Conservation (phyloP, 2,888 invertebrate species). For the Dicranocentrus wangi region DNA sequence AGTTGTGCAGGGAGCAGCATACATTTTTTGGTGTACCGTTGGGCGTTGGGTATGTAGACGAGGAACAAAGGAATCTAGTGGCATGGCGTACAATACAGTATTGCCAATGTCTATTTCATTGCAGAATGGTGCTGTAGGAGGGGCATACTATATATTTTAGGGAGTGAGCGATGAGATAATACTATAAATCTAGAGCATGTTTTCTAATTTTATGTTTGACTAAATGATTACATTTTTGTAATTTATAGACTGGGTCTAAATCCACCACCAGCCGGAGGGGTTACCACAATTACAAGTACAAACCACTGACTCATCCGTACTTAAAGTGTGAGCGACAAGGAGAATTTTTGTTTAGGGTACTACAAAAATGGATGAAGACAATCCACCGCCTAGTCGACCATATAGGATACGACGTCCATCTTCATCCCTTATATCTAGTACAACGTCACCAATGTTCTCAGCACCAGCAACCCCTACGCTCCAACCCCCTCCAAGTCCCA, state of each 20-base stretch:
- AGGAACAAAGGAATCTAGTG: too few relatives aligned
- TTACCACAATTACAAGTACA: conserved; percentile 19
- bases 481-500: conserved; percentile 60
- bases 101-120: too few relatives aligned
- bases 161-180: too few relatives aligned
- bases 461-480: conserved; percentile 58
- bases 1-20: conserved; percentile 13
- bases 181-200: too few relatives aligned
- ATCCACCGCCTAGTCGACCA: conserved; percentile 65
- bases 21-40: too few relatives aligned
- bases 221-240: too few relatives aligned
- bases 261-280: conserved; percentile 10
- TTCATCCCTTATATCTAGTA: conserved; percentile 71
- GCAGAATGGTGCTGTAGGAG: too few relatives aligned
- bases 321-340: neutral
- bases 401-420: conserved; percentile 70
- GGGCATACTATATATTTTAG: too few relatives aligned
- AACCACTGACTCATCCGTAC: conserved; percentile 31
- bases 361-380: conserved; percentile 68
- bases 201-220: too few relatives aligned
- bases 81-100: too few relatives aligned
- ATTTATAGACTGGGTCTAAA: conserved; percentile 34
- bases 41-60: too few relatives aligned
- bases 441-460: conserved; percentile 70
- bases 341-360: neutral